Conservation (phyloP, 2,113 vertebrate species). For the Pleuronectes platessa region DNA sequence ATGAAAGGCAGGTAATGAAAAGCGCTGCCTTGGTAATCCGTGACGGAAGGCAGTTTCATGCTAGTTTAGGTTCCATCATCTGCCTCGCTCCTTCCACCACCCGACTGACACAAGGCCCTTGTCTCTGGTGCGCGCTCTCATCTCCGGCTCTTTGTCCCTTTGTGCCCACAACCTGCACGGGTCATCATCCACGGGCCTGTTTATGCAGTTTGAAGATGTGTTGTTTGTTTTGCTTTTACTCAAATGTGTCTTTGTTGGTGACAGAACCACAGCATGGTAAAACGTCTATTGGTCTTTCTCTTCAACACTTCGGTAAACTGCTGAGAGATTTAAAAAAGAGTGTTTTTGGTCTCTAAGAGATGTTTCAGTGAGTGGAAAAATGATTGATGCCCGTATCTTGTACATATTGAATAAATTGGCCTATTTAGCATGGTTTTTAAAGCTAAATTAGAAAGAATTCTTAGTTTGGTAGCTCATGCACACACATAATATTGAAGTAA, state of each 20-base stretch:
- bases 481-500: no score
- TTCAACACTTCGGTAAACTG: no score
- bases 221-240: slow-evolving; percentile 21
- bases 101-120: slow-evolving; percentile 18
- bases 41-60: slow-evolving; percentile 73
- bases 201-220: slow-evolving; percentile 18
- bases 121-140: slow-evolving; percentile 49
- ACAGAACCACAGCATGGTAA: background rate
- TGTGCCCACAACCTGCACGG: slow-evolving; percentile 17
- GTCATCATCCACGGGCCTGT: slow-evolving; percentile 38
- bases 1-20: slow-evolving; percentile 80
- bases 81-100: slow-evolving; percentile 28
- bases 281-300: no score
- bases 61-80: slow-evolving; percentile 71
- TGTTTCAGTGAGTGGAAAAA: background rate
- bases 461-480: no score
- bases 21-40: slow-evolving; percentile 59
- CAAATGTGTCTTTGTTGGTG: slow-evolving; percentile 1
- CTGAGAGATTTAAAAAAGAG: no score
- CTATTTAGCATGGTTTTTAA: slow-evolving; percentile 6
- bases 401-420: background rate
- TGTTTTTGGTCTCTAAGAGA: no score
- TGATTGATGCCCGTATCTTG: background rate
- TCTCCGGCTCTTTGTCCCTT: slow-evolving; percentile 29
- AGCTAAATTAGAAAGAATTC: background rate